Base-by-base conservation (phyloP, 2,888 invertebrate species). In the Carcina quercana region DNA sequence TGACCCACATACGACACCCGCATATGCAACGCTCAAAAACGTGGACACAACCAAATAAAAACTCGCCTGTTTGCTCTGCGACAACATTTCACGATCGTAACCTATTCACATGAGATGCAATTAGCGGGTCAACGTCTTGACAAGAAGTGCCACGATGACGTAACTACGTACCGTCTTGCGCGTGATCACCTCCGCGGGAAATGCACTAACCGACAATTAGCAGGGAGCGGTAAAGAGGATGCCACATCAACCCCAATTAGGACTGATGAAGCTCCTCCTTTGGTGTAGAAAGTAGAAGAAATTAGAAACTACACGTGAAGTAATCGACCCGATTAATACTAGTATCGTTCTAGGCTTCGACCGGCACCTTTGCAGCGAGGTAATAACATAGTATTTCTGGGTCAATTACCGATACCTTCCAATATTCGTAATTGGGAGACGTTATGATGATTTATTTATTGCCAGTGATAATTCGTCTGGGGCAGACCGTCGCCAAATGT, bases 111-210 rank as follows among this genome's bases (percentile, higher is more conserved):
- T 65, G 53, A 59, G 57, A 60, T 49, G 61, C 67, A 69, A 72
- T 72, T 72, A 72, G 72, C 65, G 58, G 75, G 75, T 75, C 75
- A 73, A 55, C 60, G 61, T 59, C 61, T 59, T 50, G 55, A 59
- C 60, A n/a, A 59, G 58, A 69, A 67, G 67, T 67, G 55, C 63
- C 60, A 53, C 62, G 57, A 44, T 79, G 74, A 78, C 64, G 72
- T 63, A 75, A 78, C 46, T 34, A 20, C n/a, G n/a, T n/a, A n/a
- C 28, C 45, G 37, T 42, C 45, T 43, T 45, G 50, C 47, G 50
- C 38, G 42, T 36, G 47, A 42, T 45, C 50, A 45, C 34, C 45
- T 37, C 42, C 35, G 43, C 46, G 50, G 53, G 58, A 54, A 52
- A 55, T 46, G 42, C 42, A 53, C 44, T 51, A 47, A 59, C 58